Base-by-base conservation (phyloP, 2,113 vertebrate species). In the Abramis brama region DNA sequence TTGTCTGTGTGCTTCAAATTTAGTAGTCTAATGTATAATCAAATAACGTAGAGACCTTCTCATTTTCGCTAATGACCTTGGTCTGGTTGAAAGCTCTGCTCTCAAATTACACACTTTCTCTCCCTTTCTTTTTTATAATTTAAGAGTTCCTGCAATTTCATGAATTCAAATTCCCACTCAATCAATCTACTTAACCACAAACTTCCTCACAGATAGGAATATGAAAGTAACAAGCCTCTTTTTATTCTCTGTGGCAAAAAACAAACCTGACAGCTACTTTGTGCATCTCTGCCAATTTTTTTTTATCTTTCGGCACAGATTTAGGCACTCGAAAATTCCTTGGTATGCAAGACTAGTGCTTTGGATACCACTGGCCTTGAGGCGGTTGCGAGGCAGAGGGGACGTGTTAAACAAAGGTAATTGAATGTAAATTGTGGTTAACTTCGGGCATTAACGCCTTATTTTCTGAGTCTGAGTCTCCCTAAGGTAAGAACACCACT, bases 371-470 rank as follows among this genome's bases (percentile, higher is more conserved):
- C 3, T 39, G 79, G 57, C 78, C 21, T 19, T 7, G 7, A 47
- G 80, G 84, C 83, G 89, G 90, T 89, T 87, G 87, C 82, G 10
- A 62, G 1, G 50, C 83, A 7, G 76, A 82, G 59, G 52, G 60
- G 87, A 57, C 10, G 33, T 92, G 91, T 93, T 93, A 92, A 91
- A 85, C 91, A 87, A 86, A 87, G 85, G 87, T 93, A 93, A 92
- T 93, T 92, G 91, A 93, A 93, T 92, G 91, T 90, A 91, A 89
- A 68, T 88, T 87, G 82, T 87, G 87, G 87, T 91, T 92, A 87
- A 87, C 79, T 62, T 9, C 68, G 76, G 90, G 89, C 21, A 25
- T 85, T 93, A 91, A 91, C 92, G 90, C 90, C 84, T 36, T 77
- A 88, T 85, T 87, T 50, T 86, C 84, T 77, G 79, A 33, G 12